Evolutionary conservation across 1,140 invertebrate genomes (phyloP).

Genomic region (Zaprionus lachaisei): DNA sequence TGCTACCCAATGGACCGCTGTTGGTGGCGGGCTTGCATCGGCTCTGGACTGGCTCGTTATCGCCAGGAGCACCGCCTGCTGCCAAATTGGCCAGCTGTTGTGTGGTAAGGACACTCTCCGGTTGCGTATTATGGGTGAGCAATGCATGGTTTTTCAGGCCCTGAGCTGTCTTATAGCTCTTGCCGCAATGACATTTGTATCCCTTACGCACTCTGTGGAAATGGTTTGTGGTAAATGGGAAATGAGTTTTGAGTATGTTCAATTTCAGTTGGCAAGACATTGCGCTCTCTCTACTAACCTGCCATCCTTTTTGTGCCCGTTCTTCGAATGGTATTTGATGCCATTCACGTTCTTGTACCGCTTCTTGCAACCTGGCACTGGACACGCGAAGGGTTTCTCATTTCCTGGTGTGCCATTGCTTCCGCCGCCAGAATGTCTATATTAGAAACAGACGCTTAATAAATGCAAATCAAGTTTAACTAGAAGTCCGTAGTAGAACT

Average conservation of each 20-base stretch:
- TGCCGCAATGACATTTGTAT: conserved; percentile 92
- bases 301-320: conserved; percentile 92
- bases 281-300: conserved; percentile 87
- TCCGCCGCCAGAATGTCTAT: conserved; percentile 81
- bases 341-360: conserved; percentile 95
- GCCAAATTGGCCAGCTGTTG: conserved; percentile 62
- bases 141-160: conserved; percentile 90
- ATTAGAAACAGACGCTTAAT: neutral
- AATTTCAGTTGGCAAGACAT: neutral
- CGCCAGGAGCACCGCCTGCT: conserved; percentile 21
- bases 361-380: conserved; percentile 93
- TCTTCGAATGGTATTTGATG: conserved; percentile 94
- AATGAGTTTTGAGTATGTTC: conserved; percentile 28
- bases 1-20: conserved; percentile 11
- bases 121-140: conserved; percentile 86
- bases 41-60: conserved; percentile 13
- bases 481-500: neutral
- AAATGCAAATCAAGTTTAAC: neutral
- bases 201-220: conserved; percentile 89
- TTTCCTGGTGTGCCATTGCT: conserved; percentile 84
- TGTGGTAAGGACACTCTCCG: conserved; percentile 71
- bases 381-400: conserved; percentile 92
- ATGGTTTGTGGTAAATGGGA: conserved; percentile 20
- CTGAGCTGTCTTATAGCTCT: conserved; percentile 92
- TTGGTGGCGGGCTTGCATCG: conserved; percentile 28